A percentile compares a stretch with the other conserved stretches of the same genome.
These are phyloP conservation scores for Neolamprologus cancellatus DNA, from an alignment of 2,113 vertebrate species.

Conservation along the genomic window DNA sequence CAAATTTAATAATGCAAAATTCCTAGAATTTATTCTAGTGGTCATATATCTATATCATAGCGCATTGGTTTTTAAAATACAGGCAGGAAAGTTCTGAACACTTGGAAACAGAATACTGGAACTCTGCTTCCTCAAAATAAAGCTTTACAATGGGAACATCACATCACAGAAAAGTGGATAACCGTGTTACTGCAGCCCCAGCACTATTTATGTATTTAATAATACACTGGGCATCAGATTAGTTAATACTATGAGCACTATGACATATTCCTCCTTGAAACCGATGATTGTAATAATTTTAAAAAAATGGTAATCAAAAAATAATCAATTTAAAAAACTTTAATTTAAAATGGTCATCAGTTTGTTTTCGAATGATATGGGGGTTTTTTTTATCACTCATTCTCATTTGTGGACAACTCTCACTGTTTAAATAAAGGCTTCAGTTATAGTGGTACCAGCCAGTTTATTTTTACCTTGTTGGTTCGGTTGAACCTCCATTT, in stretches of 20 bases:
- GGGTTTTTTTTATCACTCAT: rapidly evolving
- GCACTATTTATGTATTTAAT: background rate
- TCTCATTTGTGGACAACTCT: background rate
- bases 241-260: background rate
- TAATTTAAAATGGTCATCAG: background rate
- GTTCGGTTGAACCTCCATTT: background rate
- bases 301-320: background rate
- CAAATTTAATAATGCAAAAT: background rate
- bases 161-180: background rate
- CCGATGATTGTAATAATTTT: background rate
- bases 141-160: background rate
- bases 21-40: background rate
- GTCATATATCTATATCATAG: background rate
- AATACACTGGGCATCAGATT: background rate
- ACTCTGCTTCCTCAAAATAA: background rate
- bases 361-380: background rate
- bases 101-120: background rate
- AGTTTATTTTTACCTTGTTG: background rate
- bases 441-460: background rate
- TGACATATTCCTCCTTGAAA: background rate
- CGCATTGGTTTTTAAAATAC: background rate
- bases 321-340: background rate
- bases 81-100: background rate
- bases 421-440: background rate
- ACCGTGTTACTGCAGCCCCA: background rate